Conservation (phyloP, 2,888 invertebrate genomes). For the Acronicta aceris region DNA sequence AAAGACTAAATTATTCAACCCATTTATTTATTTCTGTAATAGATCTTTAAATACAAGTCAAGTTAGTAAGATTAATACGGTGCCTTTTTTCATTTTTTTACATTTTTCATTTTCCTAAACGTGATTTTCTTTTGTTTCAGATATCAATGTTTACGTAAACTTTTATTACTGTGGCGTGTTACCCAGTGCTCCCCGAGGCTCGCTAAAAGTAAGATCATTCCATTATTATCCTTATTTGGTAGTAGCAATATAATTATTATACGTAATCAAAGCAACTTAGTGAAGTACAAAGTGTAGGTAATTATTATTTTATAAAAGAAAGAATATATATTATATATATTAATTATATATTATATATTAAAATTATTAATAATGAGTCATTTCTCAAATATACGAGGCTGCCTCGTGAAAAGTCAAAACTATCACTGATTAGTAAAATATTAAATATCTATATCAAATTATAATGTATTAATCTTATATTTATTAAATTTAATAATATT, state of each 20-base stretch:
- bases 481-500: too few species aligned
- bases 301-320: neutral
- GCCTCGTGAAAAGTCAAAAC: neutral
- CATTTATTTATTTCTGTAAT: neutral
- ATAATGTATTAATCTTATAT: too few species aligned
- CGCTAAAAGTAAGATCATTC: constrained; percentile 76
- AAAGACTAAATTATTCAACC: too few species aligned
- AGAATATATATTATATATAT: constrained; percentile 10
- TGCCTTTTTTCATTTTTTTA: too few species aligned
- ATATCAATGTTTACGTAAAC: constrained; percentile 67
- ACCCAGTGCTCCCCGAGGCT: constrained; percentile 58
- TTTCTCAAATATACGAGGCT: neutral
- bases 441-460: too few species aligned
- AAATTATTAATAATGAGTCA: too few species aligned
- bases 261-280: constrained; percentile 8
- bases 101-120: neutral
- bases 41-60: too few species aligned
- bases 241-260: neutral
- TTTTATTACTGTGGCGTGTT: constrained; percentile 37
- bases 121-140: constrained; percentile 77
- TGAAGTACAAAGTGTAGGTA: constrained; percentile 22
- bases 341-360: too few species aligned
- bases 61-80: too few species aligned
- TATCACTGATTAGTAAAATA: too few species aligned
- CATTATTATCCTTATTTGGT: constrained; percentile 59